Percentiles rank a stretch among this genome's conserved stretches.
These are phyloP conservation scores for Sebastes kiyomatsui DNA, from an alignment of 2,797 vertebrate species.

Conservation along the genomic window DNA sequence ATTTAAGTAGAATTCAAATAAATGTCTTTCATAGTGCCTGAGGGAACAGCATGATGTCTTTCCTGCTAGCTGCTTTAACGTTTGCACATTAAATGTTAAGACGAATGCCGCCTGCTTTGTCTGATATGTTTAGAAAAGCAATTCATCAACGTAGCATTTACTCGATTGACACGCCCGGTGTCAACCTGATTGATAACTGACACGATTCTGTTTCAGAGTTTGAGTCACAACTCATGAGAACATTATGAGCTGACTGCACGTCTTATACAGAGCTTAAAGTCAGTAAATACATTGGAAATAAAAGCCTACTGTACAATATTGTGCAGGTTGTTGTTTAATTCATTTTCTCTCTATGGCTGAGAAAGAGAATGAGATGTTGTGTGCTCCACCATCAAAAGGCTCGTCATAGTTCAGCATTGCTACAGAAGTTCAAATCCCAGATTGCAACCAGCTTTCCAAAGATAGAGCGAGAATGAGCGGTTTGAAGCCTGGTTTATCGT, in stretches of 20 bases:
- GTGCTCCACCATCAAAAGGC: neutral
- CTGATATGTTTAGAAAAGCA: constrained; percentile 46
- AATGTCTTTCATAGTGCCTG: neutral
- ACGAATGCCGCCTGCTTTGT: constrained; percentile 40
- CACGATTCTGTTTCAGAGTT: constrained; percentile 33
- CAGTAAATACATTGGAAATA: constrained; percentile 7
- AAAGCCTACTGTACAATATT: neutral
- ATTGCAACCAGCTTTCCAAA: constrained; percentile 30
- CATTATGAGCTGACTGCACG: constrained; percentile 20
- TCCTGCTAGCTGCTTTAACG: neutral
- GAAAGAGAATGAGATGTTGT: constrained; percentile 4
- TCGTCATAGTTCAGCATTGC: constrained; percentile 13
- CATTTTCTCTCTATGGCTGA: constrained; percentile 3
- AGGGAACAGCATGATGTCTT: neutral
- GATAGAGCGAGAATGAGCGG: constrained; percentile 50
- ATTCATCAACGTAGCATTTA: constrained; percentile 51
- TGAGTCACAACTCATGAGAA: constrained; percentile 7
- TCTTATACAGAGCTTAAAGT: neutral
- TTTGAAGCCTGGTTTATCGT: constrained; percentile 66
- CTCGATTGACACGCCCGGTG: constrained; percentile 40
- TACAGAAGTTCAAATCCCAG: constrained; percentile 32
- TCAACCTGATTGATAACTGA: constrained; percentile 74
- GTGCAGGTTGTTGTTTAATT: constrained; percentile 7
- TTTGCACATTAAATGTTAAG: constrained; percentile 36
- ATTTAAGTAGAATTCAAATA: constrained; percentile 20